Evolutionary conservation across 1,140 invertebrate genomes (phyloP).

Genomic region (Dermatophagoides farinae): DNA sequence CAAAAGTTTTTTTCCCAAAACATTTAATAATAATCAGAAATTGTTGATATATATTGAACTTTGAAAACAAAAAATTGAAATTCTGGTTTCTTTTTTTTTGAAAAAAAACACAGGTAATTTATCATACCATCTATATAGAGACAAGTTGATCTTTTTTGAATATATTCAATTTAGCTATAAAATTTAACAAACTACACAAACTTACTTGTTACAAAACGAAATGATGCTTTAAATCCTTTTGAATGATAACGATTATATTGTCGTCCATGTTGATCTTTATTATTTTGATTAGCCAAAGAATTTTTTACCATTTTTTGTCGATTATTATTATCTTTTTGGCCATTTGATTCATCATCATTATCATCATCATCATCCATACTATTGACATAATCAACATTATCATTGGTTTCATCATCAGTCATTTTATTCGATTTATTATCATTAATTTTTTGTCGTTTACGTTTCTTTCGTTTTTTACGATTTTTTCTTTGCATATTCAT

Average conservation of each 20-base stretch:
- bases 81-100: too few species aligned
- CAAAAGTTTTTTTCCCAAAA: too few species aligned
- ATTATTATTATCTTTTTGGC: neutral
- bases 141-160: neutral
- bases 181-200: too few species aligned
- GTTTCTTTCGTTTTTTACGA: neutral
- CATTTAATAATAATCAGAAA: too few species aligned
- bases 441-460: neutral
- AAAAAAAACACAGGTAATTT: too few species aligned
- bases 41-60: too few species aligned
- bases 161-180: too few species aligned
- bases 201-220: slow-evolving; percentile 71
- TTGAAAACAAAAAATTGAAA: too few species aligned
- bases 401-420: neutral
- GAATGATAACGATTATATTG: slow-evolving; percentile 24
- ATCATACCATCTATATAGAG: too few species aligned
- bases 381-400: neutral
- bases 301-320: neutral
- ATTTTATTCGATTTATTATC: neutral
- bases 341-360: neutral
- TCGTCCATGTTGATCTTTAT: neutral
- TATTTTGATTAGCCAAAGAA: neutral
- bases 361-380: neutral
- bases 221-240: slow-evolving; percentile 63
- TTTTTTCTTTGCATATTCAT: neutral